Conservation (phyloP, 1,140 invertebrate species). For the Zaprionus nigranus region DNA sequence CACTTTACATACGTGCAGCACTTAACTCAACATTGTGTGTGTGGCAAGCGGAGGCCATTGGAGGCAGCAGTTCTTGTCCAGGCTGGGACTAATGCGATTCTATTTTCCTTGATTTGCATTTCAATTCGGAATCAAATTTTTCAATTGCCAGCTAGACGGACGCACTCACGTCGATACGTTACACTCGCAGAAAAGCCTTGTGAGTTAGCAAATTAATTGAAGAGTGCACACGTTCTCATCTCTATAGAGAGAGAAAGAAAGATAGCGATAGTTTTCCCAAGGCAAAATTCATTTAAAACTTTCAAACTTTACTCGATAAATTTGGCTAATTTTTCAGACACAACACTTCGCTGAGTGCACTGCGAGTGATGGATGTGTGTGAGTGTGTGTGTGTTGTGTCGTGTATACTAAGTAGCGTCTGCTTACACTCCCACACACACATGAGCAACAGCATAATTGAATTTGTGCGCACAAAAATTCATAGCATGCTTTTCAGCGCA, state of each 20-base stretch:
- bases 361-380: conserved; percentile 2
- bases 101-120: conserved; percentile 81
- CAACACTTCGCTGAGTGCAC: neutral
- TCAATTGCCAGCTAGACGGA: conserved; percentile 72
- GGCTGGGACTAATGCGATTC: conserved; percentile 54
- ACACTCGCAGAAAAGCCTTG: neutral
- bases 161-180: conserved; percentile 5
- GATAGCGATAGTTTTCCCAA: neutral
- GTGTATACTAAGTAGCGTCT: conserved; percentile 49
- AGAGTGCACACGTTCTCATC: neutral
- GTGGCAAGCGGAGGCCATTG: conserved; percentile 46
- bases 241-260: no score
- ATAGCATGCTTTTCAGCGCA: conserved; percentile 71
- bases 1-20: conserved; percentile 48
- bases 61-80: conserved; percentile 26
- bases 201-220: neutral
- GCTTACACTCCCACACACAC: conserved; percentile 26
- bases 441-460: conserved; percentile 62
- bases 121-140: conserved; percentile 82
- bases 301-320: neutral
- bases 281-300: neutral
- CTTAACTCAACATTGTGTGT: conserved; percentile 70
- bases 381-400: conserved; percentile 13
- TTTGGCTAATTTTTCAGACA: neutral
- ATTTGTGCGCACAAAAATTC: conserved; percentile 72